Evolutionary conservation across 2,888 invertebrate genomes (phyloP), one percentile per base, ranked within the genome.

Genomic region (Acrobasis consociella): DNA sequence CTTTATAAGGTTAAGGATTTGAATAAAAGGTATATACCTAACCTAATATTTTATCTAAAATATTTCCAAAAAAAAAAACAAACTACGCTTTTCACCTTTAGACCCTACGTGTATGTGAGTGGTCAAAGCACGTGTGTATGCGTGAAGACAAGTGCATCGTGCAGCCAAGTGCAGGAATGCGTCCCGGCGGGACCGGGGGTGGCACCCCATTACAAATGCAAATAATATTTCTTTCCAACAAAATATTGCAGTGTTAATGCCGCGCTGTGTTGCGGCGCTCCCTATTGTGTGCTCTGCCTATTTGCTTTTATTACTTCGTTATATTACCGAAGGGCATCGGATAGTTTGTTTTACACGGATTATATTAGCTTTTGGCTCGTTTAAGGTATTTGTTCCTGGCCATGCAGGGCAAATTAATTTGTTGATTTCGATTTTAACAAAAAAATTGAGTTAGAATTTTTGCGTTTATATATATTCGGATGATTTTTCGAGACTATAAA

Each of bases 171-270:
- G 83, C 82, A 83, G 89, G 88, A 87, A 89, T 89, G 87, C 85
- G 85, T 69, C 77, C 79, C 78, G 78, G 66, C 62, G 70, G 70
- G 70, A 67, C 71, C 70, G 69, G 72, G 72, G 69, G 67, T 56
- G 66, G 63, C 77, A 76, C 86, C 89, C 89, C 75, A 76, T 78
- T 78, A 77, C 85, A 71, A 87, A 91, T 89, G 86, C 89, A 90
- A 91, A 91, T 87, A 88, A 87, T 89, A 87, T 86, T 90, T 89
- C 89, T 88, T 90, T 81, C 80, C 77, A 70, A 85, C 86, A 85
- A 88, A 87, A 89, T 87, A 88, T 88, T 81, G 83, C 82, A 77
- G 86, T 87, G 91, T 89, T 91, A 91, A 90, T 90, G 80, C 80
- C 82, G 81, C 78, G 82, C 82, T 83, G 83, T 86, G 82, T 82